These are phyloP conservation scores for Papilio dardanus DNA, from an alignment of 1,140 invertebrate genomes.

Conservation along the genomic window DNA sequence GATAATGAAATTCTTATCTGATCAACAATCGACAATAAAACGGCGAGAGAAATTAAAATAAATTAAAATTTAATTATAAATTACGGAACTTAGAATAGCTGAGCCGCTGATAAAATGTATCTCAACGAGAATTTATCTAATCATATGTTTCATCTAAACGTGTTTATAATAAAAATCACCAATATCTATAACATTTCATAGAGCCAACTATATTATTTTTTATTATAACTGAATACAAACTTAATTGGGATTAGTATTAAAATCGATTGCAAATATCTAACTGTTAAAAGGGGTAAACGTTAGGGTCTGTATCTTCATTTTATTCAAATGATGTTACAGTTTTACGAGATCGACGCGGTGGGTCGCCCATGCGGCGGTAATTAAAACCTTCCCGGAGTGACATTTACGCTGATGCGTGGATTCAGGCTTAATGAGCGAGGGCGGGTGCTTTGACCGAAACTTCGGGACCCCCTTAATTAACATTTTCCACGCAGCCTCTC, in stretches of 20 bases:
- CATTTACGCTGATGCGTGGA: conserved; percentile 77
- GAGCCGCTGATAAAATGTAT: neutral
- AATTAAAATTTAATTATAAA: neutral
- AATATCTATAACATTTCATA: neutral
- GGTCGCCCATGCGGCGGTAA: conserved; percentile 67
- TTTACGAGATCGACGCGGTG: conserved; percentile 70
- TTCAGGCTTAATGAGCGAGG: conserved; percentile 65
- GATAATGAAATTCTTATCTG: neutral
- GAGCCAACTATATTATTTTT: neutral
- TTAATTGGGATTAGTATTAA: neutral
- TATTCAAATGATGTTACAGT: conserved; percentile 65
- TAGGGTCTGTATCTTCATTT: conserved; percentile 53
- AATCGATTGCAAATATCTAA: conserved; percentile 3
- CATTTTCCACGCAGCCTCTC: conserved; percentile 58
- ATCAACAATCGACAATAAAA: neutral
- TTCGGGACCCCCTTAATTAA: conserved; percentile 72
- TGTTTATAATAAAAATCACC: neutral
- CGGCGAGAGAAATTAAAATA: neutral
- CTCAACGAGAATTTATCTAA: neutral
- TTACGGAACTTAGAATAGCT: neutral
- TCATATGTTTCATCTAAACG: neutral
- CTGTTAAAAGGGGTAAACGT: conserved; percentile 42
- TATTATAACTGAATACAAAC: neutral
- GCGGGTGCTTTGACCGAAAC: conserved; percentile 70
- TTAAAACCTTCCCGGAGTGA: conserved; percentile 75